Evolutionary conservation across 2,113 vertebrate species (phyloP), one percentile per base, ranked within the genome.

Genomic region (Ptychochromis oligacanthus): DNA sequence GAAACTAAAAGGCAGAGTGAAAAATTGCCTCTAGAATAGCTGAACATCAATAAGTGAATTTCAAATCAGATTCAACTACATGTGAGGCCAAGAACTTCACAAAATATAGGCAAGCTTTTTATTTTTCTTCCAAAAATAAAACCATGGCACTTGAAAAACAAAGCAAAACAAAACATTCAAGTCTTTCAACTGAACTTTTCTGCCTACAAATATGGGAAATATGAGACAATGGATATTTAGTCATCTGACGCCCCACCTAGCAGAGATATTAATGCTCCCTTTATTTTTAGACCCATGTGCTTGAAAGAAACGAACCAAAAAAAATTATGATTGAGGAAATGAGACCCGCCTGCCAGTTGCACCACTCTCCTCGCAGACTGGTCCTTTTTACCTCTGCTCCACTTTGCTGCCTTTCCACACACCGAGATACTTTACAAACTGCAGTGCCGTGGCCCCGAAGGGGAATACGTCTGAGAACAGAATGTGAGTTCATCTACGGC

Each of bases 401-500:
- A 84, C 85, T 91, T 85, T 84, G 85, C 82, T 83, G 81, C 57
- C 26, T 85, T 83, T 80, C 58, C 55, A 81, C 84, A 81, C 67
- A 83, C 78, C 11, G 5, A 81, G 52, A 74, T 52, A 77, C 85
- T 87, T 85, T 67, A 81, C 82, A 89, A 78, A 84, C 55, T 7
- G 18, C 79, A 75, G 77, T 34, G 64, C 60, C 31, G 46, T 6
- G 79, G 82, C 81, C 83, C 79, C 38, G 3, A 54, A 81, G 79
- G 67, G 79, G 22, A 72, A 84, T 65, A 81, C 28, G 34, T 77
- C 90, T 54, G 76, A 88, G 87, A 93, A 93, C 92, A 93, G 80
- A 87, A 79, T 86, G 88, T 77, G 90, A 93, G 87, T 90, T 93
- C 90, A 91, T 88, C 65, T 15, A 3, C 55, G 3, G 57, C 80